phyloP scores from a whole-genome alignment of 2,797 vertebrate species.

The Pipistrellus nathusii region DNA sequence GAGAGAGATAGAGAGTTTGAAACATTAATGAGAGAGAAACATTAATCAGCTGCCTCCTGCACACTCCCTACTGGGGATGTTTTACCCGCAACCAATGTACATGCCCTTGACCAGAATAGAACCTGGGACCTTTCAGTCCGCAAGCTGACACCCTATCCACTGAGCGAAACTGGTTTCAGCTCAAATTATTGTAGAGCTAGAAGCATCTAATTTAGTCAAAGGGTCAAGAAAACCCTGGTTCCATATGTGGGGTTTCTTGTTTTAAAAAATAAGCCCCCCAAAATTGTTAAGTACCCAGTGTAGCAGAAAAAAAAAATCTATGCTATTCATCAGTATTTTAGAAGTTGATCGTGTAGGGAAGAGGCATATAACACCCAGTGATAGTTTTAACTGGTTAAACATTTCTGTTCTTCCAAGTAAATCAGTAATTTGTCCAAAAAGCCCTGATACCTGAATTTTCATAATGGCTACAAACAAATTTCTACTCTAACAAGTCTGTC shows the following conservation, averaged over 20 bases:
- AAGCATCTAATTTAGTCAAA: slow-evolving; percentile 24
- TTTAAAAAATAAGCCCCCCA: slow-evolving; percentile 4
- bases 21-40: too few relatives aligned
- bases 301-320: not conserved
- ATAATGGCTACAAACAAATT: not conserved
- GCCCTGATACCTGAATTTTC: not conserved
- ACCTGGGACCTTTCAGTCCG: too few relatives aligned
- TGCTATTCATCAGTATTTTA: not conserved
- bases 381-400: not conserved
- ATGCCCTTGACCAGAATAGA: too few relatives aligned
- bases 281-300: not conserved
- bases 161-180: too few relatives aligned
- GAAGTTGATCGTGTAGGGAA: not conserved
- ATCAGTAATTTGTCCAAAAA: slow-evolving; percentile 14
- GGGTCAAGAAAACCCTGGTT: not conserved
- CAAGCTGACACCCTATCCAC: too few relatives aligned
- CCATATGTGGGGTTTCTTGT: not conserved
- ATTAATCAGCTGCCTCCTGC: too few relatives aligned
- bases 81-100: too few relatives aligned
- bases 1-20: too few relatives aligned
- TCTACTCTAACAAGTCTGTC: not conserved
- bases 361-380: not conserved
- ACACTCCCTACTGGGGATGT: too few relatives aligned
- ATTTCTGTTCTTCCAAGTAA: not conserved
- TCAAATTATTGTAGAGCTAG: not conserved